Evolutionary conservation across 2,888 invertebrate genomes (phyloP), one percentile per base, ranked within the genome.

Genomic region (Microctonus hyperodae): DNA sequence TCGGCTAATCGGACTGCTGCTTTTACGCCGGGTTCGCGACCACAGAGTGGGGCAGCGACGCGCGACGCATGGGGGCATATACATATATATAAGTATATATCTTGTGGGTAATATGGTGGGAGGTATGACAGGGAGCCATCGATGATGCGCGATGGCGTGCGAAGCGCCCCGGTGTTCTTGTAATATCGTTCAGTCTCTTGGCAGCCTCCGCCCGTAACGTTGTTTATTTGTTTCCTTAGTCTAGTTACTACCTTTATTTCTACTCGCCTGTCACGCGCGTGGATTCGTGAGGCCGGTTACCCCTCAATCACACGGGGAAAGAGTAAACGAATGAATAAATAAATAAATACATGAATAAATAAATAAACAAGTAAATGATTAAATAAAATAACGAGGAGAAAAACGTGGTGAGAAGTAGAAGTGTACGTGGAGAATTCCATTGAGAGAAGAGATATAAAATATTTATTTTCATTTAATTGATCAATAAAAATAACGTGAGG

Each of bases 211-310:
- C 77, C 77, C 79, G 79, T 76, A 73, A 72, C 75, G 77, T 73
- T 71, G 73, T 80, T 73, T 77, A 78, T 79, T 78, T 79, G 78
- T 80, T 80, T 80, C 74, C 75, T 79, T 80, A 80, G 80, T 80
- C 71, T 80, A 79, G 79, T 79, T 75, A 71, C 70, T 69, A 70
- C 69, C 72, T 73, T 71, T 73, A 70, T 70, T 72, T 71, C 70
- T 62, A 70, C 63, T 64, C 68, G 70, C 66, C 70, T 72, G 73
- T 73, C 73, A 73, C 66, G 59, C 69, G 66, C 61, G 69, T 61
- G 64, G 66, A 64, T 25, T 51, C 62, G 44, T 40, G 57, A 31
- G 57, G 64, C 64, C 37, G 37, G 22, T 55, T 28, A 4, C 28
- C 28, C 28, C 28, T 28, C 28, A 5, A 51, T n/a, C 23, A n/a